Evolutionary conservation across 2,797 vertebrate genomes (phyloP), one percentile per base, ranked within the genome.

Genomic region (Phaenicophaeus curvirostris): DNA sequence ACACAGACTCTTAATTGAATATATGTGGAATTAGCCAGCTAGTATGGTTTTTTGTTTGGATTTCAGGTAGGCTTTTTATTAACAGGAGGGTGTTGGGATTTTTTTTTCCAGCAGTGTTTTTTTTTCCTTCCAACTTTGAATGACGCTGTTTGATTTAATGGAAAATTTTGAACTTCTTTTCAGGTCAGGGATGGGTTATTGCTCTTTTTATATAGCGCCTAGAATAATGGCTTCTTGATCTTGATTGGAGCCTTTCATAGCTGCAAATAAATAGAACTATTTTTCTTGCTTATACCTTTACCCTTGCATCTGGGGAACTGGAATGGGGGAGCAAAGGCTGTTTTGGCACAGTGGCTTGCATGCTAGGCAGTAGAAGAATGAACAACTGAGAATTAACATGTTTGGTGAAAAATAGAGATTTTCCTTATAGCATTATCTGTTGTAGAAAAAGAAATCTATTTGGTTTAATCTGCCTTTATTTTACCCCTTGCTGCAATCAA

Each of bases 221-320:
- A 62, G 54, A 92, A 92, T 81, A 93, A 95, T 84, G 53, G 42
- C 27, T 83, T 81, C 87, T 78, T 42, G 9, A 35, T 83, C 85
- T 89, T 78, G 82, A 94, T 86, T 95, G 79, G 79, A 90, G 48
- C 67, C 55, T 87, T 91, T 96, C 85, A 89, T 58, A 31, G 24
- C 74, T 90, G 76, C 55, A 71, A 55, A 93, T 89, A 94, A 91
- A 69, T 65, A 5, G 76, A 91, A 37, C 33, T 53, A 61, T 71
- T 95, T 97, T 96, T 96, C 84, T 96, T 57, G 7, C 71, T 91
- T 87, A 85, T 86, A 65, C 18, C 35, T 80, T 95, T 96, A 83
- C 78, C n/a, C 42, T 93, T 88, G 50, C 71, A 20, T 59, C 86
- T 79, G 23, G 30, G 69, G 54, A 46, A 27, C 7, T 79, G 85